Conservation (phyloP, 2,113 vertebrate genomes). For the Esox niger region DNA sequence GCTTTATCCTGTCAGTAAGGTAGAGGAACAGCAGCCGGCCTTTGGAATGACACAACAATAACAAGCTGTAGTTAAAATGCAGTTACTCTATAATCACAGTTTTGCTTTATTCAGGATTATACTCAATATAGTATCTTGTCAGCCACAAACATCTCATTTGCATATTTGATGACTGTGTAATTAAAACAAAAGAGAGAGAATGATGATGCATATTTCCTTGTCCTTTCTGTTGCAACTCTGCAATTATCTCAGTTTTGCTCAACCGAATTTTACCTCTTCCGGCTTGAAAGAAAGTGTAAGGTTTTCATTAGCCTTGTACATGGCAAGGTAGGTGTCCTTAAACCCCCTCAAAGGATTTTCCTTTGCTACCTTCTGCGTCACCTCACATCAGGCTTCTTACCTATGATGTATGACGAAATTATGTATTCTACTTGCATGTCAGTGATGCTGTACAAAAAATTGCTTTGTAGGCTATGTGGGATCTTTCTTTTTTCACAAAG, state of each 20-base stretch:
- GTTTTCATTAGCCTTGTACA: constrained; percentile 16
- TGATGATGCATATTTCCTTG: constrained; percentile 5
- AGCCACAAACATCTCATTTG: constrained; percentile 35
- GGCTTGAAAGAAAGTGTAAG: not conserved
- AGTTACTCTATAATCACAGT: constrained; percentile 26
- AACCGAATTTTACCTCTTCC: constrained; percentile 8
- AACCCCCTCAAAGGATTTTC: not conserved
- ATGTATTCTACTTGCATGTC: not conserved
- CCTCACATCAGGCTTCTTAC: not conserved
- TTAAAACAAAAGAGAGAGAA: constrained; percentile 27
- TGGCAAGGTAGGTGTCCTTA: not conserved
- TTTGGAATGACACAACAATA: not conserved
- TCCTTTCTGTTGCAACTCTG: constrained; percentile 24
- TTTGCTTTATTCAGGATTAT: constrained; percentile 29
- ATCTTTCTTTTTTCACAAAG: not conserved
- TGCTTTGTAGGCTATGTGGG: not conserved
- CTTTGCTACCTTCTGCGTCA: constrained; percentile 1
- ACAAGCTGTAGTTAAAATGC: constrained; percentile 26
- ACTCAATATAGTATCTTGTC: constrained; percentile 32
- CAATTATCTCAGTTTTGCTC: constrained; percentile 17
- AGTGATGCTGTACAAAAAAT: not conserved
- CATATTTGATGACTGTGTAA: constrained; percentile 26
- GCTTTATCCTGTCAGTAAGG: not conserved
- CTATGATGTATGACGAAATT: constrained; percentile 10
- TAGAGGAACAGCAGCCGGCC: not conserved